Evolutionary conservation across 2,888 invertebrate genomes (phyloP).

Genomic region (Synanthedon tipuliformis): DNA sequence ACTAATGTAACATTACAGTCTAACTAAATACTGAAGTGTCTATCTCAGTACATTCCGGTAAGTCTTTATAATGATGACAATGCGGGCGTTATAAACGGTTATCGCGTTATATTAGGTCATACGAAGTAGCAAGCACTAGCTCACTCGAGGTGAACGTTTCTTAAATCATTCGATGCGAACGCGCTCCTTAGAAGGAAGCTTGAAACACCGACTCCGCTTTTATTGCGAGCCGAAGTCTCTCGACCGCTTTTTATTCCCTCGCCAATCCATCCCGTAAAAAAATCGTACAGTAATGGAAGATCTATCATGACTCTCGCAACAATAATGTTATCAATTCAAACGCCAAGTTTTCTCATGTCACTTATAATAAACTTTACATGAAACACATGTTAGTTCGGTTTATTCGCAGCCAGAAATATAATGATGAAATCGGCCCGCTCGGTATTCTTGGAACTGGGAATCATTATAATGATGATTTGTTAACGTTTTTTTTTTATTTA

Average conservation of each 20-base stretch:
- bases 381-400: background rate
- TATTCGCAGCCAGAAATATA: background rate
- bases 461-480: background rate
- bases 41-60: no score
- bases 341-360: background rate
- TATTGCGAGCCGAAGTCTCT: constrained; percentile 4
- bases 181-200: constrained; percentile 51
- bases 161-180: constrained; percentile 32
- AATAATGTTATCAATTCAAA: background rate
- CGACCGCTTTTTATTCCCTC: constrained; percentile 8
- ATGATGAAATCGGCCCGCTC: background rate
- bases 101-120: constrained; percentile 15
- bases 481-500: background rate
- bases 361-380: background rate
- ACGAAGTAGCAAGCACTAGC: constrained; percentile 17
- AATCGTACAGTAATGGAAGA: background rate
- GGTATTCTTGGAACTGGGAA: background rate
- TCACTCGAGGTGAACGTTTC: constrained; percentile 47
- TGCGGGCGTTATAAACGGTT: constrained; percentile 11
- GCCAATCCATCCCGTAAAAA: background rate
- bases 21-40: no score
- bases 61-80: constrained; percentile 2
- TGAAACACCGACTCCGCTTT: constrained; percentile 20
- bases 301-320: background rate
- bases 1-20: no score